A percentile compares a stretch with the other conserved stretches of the same genome.
Conservation (phyloP, 2,113 vertebrate species). For the Macheiramphus alcinus region DNA sequence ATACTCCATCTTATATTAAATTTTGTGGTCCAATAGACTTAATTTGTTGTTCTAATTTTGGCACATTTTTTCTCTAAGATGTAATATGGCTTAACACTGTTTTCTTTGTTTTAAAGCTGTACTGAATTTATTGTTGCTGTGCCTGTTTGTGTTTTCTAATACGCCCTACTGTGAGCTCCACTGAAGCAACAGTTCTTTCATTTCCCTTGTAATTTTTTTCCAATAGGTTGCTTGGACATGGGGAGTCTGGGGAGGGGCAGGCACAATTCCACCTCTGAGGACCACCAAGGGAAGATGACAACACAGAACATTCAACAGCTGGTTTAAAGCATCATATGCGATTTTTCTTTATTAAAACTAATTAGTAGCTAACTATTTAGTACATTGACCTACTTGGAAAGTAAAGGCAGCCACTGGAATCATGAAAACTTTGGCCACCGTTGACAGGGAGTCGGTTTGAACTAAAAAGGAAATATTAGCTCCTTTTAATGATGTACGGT, state of each 20-base stretch:
- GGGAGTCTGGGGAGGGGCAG: neutral
- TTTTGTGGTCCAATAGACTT: conserved; percentile 65
- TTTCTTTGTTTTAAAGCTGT: conserved; percentile 63
- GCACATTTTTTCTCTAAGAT: conserved; percentile 56
- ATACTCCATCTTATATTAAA: conserved; percentile 66
- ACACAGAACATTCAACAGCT: neutral
- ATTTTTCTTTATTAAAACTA: neutral
- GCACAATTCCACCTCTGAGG: neutral
- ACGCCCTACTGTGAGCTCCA: conserved; percentile 18
- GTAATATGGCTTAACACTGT: conserved; percentile 42
- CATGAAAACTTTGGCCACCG: neutral
- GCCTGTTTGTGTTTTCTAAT: conserved; percentile 55
- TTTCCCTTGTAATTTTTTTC: conserved; percentile 22
- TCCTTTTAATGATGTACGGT: neutral
- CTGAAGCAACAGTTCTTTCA: conserved; percentile 56
- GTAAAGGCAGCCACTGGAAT: neutral
- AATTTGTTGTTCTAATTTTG: conserved; percentile 69
- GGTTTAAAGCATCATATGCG: neutral
- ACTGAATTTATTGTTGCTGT: conserved; percentile 50
- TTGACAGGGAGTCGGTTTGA: neutral
- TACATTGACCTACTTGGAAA: neutral
- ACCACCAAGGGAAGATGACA: neutral
- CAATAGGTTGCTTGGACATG: neutral
- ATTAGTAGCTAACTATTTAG: neutral
- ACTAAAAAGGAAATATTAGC: neutral